Conservation (phyloP, 2,888 invertebrate genomes). For the Eupithecia pulchellata region DNA sequence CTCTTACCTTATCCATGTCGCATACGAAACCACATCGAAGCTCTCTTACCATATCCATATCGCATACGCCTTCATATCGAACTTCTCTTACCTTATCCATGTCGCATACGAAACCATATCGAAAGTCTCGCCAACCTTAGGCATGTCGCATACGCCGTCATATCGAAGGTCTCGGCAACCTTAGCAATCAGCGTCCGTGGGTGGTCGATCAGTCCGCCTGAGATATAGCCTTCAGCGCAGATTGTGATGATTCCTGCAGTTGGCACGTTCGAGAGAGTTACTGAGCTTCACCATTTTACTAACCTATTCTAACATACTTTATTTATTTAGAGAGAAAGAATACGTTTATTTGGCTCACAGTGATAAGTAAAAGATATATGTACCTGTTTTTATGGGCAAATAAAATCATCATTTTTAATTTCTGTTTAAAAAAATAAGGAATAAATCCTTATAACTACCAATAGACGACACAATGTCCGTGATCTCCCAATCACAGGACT, state of each 20-base stretch:
- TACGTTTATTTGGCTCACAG: no score
- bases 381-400: no score
- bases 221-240: constrained; percentile 44
- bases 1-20: constrained; percentile 8
- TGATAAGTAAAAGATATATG: no score
- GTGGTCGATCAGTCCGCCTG: constrained; percentile 54
- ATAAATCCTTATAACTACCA: background rate
- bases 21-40: background rate
- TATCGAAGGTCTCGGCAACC: constrained; percentile 5
- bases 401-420: no score
- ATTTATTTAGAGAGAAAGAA: background rate
- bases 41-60: background rate
- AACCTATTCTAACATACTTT: background rate
- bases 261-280: constrained; percentile 30
- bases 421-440: no score
- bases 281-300: constrained; percentile 5
- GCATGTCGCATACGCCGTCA: background rate
- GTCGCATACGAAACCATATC: background rate
- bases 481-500: no score
- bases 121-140: constrained; percentile 9
- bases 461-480: background rate
- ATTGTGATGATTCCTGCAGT: constrained; percentile 52
- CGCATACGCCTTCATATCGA: background rate
- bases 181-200: constrained; percentile 43
- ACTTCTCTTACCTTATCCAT: constrained; percentile 5